Evolutionary conservation across 2,888 invertebrate genomes (phyloP), one percentile per base, ranked within the genome.

Genomic region (Xylocampa areola): DNA sequence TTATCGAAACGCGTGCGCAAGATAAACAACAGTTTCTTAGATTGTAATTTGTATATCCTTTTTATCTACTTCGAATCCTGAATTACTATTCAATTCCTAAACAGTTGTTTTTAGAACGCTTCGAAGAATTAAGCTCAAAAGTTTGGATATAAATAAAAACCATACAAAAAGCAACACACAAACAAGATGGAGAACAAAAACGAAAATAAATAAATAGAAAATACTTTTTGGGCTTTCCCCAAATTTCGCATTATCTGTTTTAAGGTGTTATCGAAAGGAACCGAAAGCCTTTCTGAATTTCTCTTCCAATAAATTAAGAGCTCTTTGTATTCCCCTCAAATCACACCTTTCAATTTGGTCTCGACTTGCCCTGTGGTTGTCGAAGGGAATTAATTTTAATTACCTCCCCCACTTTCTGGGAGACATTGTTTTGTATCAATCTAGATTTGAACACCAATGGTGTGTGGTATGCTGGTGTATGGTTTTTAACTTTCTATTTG

Each of bases 321-420:
- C 40, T 49, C 67, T 67, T 69, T 73, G 53, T 68, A 43, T 48
- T 64, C 58, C 44, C 19, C 53, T 49, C 53, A 44, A 72, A 74
- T 74, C 69, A 64, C 76, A 67, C 74, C 73, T 76, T 64, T 67
- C 69, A 67, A 73, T 74, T 62, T 54, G 44, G 35, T 40, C 51
- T 33, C 29, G 49, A 57, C 27, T 55, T 50, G 14, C 48, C 47
- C 49, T 52, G 67, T 62, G 74, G 74, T 69, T 75, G 32, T 45
- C 50, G 48, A 58, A 60, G 45, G 55, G 58, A 66, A 73, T 76
- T 73, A 62, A 74, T 73, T 74, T 76, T 76, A 76, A 74, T 44
- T 37, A 19, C 32, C 23, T 51, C 41, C 21, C 21, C 21, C 23
- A 4, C 23, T 8, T 33, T 6, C 14, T 5, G 10, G 2, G 21